A percentile compares a stretch with the other conserved stretches of the same genome.
Evolutionary conservation across 2,888 invertebrate genomes (phyloP).

Genomic region (Agrypnus murinus): DNA sequence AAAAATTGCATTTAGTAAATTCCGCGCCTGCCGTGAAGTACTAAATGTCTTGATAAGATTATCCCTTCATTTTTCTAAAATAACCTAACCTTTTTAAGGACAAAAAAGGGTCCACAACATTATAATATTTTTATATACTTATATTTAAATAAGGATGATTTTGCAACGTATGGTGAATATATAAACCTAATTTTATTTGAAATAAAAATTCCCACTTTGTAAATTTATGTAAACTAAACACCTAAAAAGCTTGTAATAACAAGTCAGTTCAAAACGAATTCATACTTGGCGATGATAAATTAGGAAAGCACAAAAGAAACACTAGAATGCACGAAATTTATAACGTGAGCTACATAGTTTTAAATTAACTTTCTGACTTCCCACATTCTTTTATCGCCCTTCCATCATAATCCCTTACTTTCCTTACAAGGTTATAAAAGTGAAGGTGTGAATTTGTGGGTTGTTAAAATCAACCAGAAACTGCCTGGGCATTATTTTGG

Average conservation of each 20-base stretch:
- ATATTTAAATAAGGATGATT: slow-evolving; percentile 13
- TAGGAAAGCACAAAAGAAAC: slow-evolving; percentile 22
- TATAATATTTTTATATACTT: not conserved
- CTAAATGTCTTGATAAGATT: slow-evolving; percentile 25
- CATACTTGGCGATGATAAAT: slow-evolving; percentile 20
- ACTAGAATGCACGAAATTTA: slow-evolving; percentile 27
- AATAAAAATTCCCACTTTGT: slow-evolving; percentile 6
- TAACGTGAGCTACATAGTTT: slow-evolving; percentile 30
- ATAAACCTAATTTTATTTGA: slow-evolving; percentile 3
- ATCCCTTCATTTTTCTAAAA: slow-evolving; percentile 14
- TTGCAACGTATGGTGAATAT: not conserved
- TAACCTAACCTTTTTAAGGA: slow-evolving; percentile 4
- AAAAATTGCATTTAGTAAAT: slow-evolving; percentile 21
- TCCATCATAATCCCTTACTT: slow-evolving; percentile 19
- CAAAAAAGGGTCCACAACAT: not conserved
- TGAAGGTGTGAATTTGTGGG: slow-evolving; percentile 14
- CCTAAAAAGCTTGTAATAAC: too few relatives aligned
- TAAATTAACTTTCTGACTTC: slow-evolving; percentile 27
- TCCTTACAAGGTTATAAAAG: slow-evolving; percentile 9
- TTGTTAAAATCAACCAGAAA: slow-evolving; percentile 18
- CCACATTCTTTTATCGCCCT: slow-evolving; percentile 31
- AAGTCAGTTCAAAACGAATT: not conserved
- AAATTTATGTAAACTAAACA: slow-evolving; percentile 10
- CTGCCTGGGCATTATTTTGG: not conserved
- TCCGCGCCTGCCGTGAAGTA: slow-evolving; percentile 2